Evolutionary conservation across 2,113 vertebrate genomes (phyloP), one percentile per base, ranked within the genome.

Genomic region (Mastomys natalensis): DNA sequence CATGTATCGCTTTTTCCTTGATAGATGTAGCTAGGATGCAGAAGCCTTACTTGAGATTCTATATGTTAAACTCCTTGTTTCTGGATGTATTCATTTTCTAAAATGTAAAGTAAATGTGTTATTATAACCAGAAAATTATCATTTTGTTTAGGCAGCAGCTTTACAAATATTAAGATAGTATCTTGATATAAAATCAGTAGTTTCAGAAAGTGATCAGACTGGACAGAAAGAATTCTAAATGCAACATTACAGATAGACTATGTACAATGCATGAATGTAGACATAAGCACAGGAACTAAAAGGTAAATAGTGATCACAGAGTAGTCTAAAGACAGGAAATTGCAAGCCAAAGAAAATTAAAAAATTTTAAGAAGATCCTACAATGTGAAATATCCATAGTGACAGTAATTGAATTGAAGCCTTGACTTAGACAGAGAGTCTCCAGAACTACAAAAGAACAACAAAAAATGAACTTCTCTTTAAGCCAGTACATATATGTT

Each of bases 11-110:
- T 45, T 29, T 81, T n/a, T 70, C 22, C 7, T 93, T 88, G 11
- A 13, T 3, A 31, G 16, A 40, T 8, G 48, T 3, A 60, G 0
- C 1, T 29, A 48, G 3, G 13, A 48, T 16, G 3, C 7, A 15
- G 15, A 85, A 74, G 16, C 48, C 16, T 80, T 80, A 45, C 40
- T 26, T 9, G 73, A 4, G 43, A 45, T 16, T 34, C 26, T 78
- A 51, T 17, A 11, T 51, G 29, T 34, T 0, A 51, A 51, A 48
- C 26, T 51, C 3, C 15, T 51, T 17, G 45, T 19, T 34, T 51
- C 7, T 34, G 45, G 29, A 78, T 34, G 26, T n/a, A 34, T 78
- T 78, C 16, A 78, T 51, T 15, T 78, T 51, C 5, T 51, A 78
- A 13, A 78, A 51, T 51, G 34, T 78, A 19, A 34, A 78, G 51